phyloP scores from a whole-genome alignment of 1,140 invertebrate species.

The Cyphomyrmex costatus region DNA sequence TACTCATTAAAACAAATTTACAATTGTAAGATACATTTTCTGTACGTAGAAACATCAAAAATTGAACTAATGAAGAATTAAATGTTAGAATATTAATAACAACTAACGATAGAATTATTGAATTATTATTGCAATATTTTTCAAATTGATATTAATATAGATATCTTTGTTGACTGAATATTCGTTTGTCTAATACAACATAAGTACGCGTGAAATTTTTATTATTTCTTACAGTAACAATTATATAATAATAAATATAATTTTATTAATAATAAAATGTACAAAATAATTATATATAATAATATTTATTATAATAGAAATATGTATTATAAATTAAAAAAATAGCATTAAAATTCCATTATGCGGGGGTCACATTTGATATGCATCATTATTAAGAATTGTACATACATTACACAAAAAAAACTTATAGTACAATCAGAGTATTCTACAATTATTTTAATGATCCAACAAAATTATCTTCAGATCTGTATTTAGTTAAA shows the following conservation, averaged over 20 bases:
- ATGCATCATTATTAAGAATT: neutral
- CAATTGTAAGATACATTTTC: neutral
- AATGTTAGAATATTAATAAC: neutral
- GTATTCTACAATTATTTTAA: too few relatives aligned
- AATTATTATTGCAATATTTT: neutral
- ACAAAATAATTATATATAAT: neutral
- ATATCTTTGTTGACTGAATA: neutral
- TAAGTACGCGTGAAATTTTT: neutral
- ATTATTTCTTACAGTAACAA: neutral
- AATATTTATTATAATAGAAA: neutral
- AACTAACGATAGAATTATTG: neutral
- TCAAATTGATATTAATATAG: neutral
- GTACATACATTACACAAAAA: too few relatives aligned
- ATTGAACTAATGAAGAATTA: neutral
- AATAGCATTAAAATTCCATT: neutral
- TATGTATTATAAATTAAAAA: neutral
- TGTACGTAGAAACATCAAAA: neutral
- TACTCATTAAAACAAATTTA: neutral
- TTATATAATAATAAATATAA: neutral
- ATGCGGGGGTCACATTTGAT: too few relatives aligned
- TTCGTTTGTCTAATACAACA: neutral
- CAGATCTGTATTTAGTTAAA: too few relatives aligned
- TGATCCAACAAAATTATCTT: too few relatives aligned
- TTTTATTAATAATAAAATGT: conserved; percentile 4
- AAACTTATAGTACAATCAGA: too few relatives aligned